A percentile compares a stretch with the other conserved stretches of the same genome.
Conservation (phyloP, 2,113 vertebrate species). For the Coregonus clupeaformis region DNA sequence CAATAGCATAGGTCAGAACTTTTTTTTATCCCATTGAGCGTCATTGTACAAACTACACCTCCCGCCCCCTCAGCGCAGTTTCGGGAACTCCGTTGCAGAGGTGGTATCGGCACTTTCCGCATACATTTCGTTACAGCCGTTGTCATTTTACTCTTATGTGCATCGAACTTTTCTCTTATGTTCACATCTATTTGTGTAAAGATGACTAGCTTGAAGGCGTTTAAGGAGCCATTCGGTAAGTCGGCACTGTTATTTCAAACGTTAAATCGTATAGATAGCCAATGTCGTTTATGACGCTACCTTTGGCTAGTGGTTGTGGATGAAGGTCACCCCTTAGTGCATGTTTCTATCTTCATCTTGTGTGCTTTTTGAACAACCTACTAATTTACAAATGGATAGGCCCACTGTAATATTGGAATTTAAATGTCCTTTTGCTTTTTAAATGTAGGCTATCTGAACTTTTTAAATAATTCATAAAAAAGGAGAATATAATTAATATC, state of each 20-base stretch:
- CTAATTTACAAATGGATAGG: too few species aligned
- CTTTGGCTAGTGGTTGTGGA: too few species aligned
- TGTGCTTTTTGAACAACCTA: too few species aligned
- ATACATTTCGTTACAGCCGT: neutral
- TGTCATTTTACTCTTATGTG: slow-evolving; percentile 5
- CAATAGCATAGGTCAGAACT: neutral
- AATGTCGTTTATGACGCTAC: too few species aligned
- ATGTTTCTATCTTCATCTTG: too few species aligned
- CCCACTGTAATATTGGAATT: too few species aligned
- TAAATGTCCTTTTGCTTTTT: too few species aligned
- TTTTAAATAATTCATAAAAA: too few species aligned
- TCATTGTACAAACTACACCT: neutral
- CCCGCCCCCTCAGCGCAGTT: slow-evolving; percentile 17
- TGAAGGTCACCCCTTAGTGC: too few species aligned
- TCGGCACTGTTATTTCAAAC: slow-evolving; percentile 8
- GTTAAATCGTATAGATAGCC: too few species aligned
- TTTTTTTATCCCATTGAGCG: neutral
- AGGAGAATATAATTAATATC: too few species aligned
- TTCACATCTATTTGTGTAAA: slow-evolving; percentile 28
- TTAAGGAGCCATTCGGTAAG: slow-evolving; percentile 68
- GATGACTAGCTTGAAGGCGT: slow-evolving; percentile 66
- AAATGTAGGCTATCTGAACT: too few species aligned
- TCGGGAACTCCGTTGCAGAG: neutral
- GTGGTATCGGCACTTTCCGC: neutral
- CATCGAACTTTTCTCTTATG: slow-evolving; percentile 6